phyloP scores from a whole-genome alignment of 2,113 vertebrate genomes.

The Amblyornis subalaris region DNA sequence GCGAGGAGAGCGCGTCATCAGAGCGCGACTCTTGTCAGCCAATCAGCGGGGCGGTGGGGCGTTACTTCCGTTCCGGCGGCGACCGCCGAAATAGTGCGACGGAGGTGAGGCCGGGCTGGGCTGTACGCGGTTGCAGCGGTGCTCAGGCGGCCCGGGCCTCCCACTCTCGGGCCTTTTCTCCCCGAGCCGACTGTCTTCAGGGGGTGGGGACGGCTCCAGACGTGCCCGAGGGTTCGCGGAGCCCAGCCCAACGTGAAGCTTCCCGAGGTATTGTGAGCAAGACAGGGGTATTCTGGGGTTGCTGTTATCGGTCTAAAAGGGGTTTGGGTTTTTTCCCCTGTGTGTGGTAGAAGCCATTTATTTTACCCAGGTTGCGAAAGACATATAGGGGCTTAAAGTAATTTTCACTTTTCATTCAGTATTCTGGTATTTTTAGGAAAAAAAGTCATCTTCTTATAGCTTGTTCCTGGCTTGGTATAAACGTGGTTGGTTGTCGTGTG shows the following conservation, averaged over 20 bases:
- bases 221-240: too few relatives aligned
- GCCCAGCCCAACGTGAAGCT: accelerated
- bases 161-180: too few relatives aligned
- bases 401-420: accelerated
- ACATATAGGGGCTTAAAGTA: accelerated
- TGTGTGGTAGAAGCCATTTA: accelerated
- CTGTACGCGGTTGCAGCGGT: neutral
- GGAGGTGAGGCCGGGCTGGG: neutral
- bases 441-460: accelerated
- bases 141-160: accelerated
- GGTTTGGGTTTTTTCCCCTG: accelerated
- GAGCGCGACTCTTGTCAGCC: accelerated
- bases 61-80: neutral
- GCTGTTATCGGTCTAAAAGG: accelerated
- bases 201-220: too few relatives aligned
- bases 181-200: accelerated
- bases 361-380: accelerated
- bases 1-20: neutral
- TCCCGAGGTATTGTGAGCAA: too few relatives aligned
- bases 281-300: accelerated
- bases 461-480: neutral
- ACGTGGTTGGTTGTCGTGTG: accelerated
- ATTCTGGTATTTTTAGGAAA: neutral
- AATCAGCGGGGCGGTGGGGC: accelerated
- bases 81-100: accelerated